Evolutionary conservation across 2,113 vertebrate species (phyloP), one percentile per base, ranked within the genome.

Genomic region (Furnarius figulus): DNA sequence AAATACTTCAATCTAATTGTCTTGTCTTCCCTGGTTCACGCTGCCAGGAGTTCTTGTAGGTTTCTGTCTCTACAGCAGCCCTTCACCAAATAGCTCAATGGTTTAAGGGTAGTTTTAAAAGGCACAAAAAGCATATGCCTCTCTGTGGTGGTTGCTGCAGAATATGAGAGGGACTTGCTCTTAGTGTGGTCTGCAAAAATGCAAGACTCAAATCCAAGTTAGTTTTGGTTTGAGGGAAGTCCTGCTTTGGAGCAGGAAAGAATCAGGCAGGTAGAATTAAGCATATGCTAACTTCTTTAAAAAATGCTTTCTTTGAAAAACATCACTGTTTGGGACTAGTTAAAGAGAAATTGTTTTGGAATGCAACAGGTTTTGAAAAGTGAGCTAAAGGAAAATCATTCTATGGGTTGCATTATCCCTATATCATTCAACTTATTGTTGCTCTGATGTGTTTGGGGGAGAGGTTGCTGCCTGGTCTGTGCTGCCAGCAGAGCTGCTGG

Each of bases 391-490:
- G 23, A 91, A 30, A 6, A 72, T 15, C 6, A 1, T 66, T 49
- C 16, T 19, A 37, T 75, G 49, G 25, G 18, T n/a, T 63, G 14
- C 1, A 0, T 62, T 49, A 30, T 35, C 30, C 16, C 28, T 71
- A 23, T 12, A 0, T 53, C 1, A 0, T 47, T 30, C 39, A 19
- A 0, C 53, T 31, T 14, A 5, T 4, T 40, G 25, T 46, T 46
- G 71, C 25, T 66, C 27, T 8, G 37, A 0, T 33, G 2, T 4
- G 8, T 33, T 8, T 33, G 6, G 42, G 24, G 50, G 33, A 78
- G 70, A 52, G 46, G 62, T 56, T 61, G 44, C 37, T 46, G 37
- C 8, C 23, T 25, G 73, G 14, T 72, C 25, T 47, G 39, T 17
- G 76, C 67, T n/a, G 39, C 23, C 27, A 15, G 39, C 21, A 19